These are phyloP conservation scores for Thryonomys swinderianus DNA, from an alignment of 2,113 vertebrate species.

Conservation along the genomic window DNA sequence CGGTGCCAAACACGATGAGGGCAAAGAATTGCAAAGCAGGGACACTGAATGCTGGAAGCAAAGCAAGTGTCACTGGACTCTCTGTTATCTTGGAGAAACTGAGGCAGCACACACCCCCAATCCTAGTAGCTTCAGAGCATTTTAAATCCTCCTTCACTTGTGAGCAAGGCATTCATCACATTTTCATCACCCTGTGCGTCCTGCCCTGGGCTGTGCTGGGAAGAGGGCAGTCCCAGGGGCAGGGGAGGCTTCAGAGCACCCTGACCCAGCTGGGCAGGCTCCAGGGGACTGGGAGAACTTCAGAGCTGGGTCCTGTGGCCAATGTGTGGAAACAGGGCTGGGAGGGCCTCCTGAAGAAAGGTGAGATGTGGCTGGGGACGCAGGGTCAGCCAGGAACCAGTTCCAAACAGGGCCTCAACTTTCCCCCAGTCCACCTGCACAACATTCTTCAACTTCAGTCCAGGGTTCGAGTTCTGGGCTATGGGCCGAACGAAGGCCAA, in stretches of 20 bases:
- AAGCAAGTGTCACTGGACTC: neutral
- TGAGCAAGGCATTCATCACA: neutral
- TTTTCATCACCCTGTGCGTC: fast-evolving
- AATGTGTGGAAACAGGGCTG: neutral
- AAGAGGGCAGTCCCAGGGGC: neutral
- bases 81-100: slow-evolving; percentile 29
- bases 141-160: neutral
- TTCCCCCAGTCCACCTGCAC: neutral
- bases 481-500: neutral
- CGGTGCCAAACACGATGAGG: slow-evolving; percentile 57
- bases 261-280: neutral
- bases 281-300: neutral
- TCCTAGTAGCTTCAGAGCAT: neutral
- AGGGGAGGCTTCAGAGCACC: neutral
- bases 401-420: neutral
- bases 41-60: neutral
- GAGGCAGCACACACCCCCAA: neutral
- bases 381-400: neutral
- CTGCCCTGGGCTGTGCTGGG: neutral
- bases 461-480: neutral
- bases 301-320: neutral
- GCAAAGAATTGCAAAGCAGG: neutral
- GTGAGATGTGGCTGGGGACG: neutral
- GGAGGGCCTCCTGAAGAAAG: slow-evolving; percentile 12
- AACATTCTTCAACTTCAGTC: neutral